Percentiles rank a stretch among this genome's conserved stretches.
Evolutionary conservation across 2,888 invertebrate species (phyloP).

Genomic region (Drosophila quasianomalipes): DNA sequence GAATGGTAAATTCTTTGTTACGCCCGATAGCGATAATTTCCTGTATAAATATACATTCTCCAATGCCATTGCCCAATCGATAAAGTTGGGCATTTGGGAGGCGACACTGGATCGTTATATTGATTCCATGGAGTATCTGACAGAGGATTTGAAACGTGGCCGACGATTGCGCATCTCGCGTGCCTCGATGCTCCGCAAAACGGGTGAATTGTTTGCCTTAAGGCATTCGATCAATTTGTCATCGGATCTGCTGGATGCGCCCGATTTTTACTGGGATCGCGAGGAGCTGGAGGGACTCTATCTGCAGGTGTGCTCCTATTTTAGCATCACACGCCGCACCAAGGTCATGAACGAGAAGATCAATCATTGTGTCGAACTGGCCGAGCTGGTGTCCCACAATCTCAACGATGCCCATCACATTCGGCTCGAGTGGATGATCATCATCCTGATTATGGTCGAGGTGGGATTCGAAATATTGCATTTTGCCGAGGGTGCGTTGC

Average conservation of each 20-base stretch:
- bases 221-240: slow-evolving; percentile 96
- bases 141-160: slow-evolving; percentile 92
- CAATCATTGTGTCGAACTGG: slow-evolving; percentile 96
- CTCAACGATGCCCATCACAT: slow-evolving; percentile 97
- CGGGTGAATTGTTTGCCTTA: slow-evolving; percentile 95
- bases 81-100: slow-evolving; percentile 98
- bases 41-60: slow-evolving; percentile 97
- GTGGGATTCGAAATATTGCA: slow-evolving; percentile 94
- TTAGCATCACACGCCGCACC: slow-evolving; percentile 93
- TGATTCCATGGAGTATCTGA: slow-evolving; percentile 92
- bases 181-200: slow-evolving; percentile 89
- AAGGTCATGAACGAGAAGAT: slow-evolving; percentile 98
- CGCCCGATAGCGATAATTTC: slow-evolving; percentile 87
- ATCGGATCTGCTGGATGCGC: slow-evolving; percentile 96
- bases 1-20: slow-evolving; percentile 83
- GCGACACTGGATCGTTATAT: slow-evolving; percentile 93
- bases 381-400: slow-evolving; percentile 95
- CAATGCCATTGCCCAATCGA: slow-evolving; percentile 96
- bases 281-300: slow-evolving; percentile 95
- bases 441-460: slow-evolving; percentile 97
- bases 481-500: slow-evolving; percentile 85
- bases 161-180: slow-evolving; percentile 88
- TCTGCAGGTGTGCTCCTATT: slow-evolving; percentile 92
- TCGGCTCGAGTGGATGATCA: slow-evolving; percentile 98
- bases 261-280: slow-evolving; percentile 99